A percentile compares a stretch with the other conserved stretches of the same genome.
These are phyloP conservation scores for Leiothrix lutea DNA, from an alignment of 2,113 vertebrate genomes.

Conservation along the genomic window DNA sequence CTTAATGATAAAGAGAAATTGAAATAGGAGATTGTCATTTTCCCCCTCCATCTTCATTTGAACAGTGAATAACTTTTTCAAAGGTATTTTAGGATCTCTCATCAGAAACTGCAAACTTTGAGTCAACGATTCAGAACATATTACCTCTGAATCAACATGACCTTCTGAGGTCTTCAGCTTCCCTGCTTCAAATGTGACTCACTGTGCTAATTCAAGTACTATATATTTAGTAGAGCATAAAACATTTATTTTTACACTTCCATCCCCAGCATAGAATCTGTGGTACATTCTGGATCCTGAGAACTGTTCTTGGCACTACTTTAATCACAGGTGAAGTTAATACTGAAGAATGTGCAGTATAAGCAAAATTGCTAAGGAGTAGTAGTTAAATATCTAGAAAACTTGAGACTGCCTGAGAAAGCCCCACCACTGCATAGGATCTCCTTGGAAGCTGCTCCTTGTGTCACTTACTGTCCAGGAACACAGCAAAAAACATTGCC, in stretches of 20 bases:
- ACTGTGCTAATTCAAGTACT: slow-evolving; percentile 11
- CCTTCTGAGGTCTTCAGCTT: slow-evolving; percentile 1
- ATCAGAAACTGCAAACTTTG: slow-evolving; percentile 21
- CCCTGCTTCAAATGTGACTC: not conserved
- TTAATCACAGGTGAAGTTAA: not conserved
- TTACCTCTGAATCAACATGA: slow-evolving; percentile 26
- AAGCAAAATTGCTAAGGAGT: not conserved
- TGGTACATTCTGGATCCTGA: not conserved
- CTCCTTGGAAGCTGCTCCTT: not conserved
- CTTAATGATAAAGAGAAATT: slow-evolving; percentile 75
- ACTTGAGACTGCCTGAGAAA: not conserved
- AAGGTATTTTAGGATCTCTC: slow-evolving; percentile 50
- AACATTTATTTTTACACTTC: slow-evolving; percentile 5
- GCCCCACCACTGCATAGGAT: not conserved
- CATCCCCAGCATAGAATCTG: slow-evolving; percentile 4
- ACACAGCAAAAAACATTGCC: not conserved
- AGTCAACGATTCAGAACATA: slow-evolving; percentile 1
- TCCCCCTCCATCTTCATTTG: slow-evolving; percentile 33
- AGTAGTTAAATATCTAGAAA: not conserved
- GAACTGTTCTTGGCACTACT: not conserved
- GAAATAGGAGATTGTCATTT: slow-evolving; percentile 62
- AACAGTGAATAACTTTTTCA: slow-evolving; percentile 63
- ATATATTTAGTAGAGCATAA: not conserved
- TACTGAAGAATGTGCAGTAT: not conserved
- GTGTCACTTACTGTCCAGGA: not conserved